These are phyloP conservation scores for Gyps fulvus DNA, from an alignment of 2,113 vertebrate species.

Conservation along the genomic window DNA sequence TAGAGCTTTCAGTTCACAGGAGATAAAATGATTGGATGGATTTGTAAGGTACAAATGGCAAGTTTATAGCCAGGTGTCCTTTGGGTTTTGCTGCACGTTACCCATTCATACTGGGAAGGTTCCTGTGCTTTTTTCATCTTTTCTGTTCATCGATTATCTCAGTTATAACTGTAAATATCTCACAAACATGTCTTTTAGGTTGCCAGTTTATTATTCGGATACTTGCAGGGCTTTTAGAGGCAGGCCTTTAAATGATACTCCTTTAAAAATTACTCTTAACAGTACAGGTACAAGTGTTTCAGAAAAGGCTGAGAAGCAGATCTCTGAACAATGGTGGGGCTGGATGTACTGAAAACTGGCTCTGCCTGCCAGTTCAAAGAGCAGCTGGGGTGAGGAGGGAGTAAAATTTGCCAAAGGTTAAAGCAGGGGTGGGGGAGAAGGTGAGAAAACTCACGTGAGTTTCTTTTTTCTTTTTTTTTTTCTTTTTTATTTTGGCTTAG, in stretches of 20 bases:
- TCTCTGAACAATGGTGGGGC: background rate
- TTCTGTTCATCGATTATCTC: background rate
- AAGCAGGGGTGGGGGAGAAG: background rate
- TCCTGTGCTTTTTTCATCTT: background rate
- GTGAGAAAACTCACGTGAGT: background rate
- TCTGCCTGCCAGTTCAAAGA: background rate
- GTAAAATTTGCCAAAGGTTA: background rate
- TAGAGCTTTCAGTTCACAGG: background rate
- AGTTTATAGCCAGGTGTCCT: background rate
- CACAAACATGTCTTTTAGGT: background rate
- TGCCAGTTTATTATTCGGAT: background rate
- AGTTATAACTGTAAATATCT: background rate
- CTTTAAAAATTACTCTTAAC: background rate
- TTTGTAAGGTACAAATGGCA: background rate
- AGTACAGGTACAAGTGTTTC: background rate
- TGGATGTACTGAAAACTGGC: background rate
- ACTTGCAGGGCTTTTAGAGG: background rate
- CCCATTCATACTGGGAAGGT: background rate
- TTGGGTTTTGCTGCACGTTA: background rate
- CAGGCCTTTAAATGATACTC: background rate
- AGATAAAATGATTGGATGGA: background rate
- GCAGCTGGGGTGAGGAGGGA: background rate
- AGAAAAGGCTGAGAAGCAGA: background rate
- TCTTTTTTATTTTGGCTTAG: background rate
- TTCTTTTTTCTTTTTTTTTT: background rate